phyloP scores from a whole-genome alignment of 2,888 invertebrate genomes.

The Branchellion lobata region DNA sequence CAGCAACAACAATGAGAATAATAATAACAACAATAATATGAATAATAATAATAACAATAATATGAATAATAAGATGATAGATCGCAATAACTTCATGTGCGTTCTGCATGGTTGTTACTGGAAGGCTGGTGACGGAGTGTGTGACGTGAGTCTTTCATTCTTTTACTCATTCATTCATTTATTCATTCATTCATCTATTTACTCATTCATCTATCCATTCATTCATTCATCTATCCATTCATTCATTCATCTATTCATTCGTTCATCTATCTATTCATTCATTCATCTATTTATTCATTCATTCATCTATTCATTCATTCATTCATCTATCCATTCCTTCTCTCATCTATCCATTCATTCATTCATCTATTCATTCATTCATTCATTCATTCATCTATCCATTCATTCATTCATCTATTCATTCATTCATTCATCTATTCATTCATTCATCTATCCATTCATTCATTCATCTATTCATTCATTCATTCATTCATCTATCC shows the following conservation, averaged over 20 bases:
- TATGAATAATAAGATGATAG: background rate
- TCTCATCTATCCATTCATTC: slow-evolving; percentile 15
- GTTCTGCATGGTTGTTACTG: slow-evolving; percentile 72
- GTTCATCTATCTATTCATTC: background rate
- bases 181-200: slow-evolving; percentile 20
- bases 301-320: slow-evolving; percentile 19
- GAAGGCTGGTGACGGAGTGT: slow-evolving; percentile 79
- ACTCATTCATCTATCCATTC: background rate
- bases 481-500: slow-evolving; percentile 22
- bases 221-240: background rate
- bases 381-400: slow-evolving; percentile 18
- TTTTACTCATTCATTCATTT: background rate
- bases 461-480: slow-evolving; percentile 10
- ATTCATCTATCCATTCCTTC: slow-evolving; percentile 6
- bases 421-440: slow-evolving; percentile 17
- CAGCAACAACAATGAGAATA: background rate
- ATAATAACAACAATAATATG: background rate
- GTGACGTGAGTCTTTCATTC: slow-evolving; percentile 67
- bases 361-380: slow-evolving; percentile 15
- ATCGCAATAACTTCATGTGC: slow-evolving; percentile 51
- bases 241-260: slow-evolving; percentile 16
- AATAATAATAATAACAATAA: background rate
- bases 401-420: slow-evolving; percentile 17
- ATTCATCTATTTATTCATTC: background rate
- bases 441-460: slow-evolving; percentile 16